Conservation (phyloP, 1,140 invertebrate genomes). For the Drosophila lacteicornis region DNA sequence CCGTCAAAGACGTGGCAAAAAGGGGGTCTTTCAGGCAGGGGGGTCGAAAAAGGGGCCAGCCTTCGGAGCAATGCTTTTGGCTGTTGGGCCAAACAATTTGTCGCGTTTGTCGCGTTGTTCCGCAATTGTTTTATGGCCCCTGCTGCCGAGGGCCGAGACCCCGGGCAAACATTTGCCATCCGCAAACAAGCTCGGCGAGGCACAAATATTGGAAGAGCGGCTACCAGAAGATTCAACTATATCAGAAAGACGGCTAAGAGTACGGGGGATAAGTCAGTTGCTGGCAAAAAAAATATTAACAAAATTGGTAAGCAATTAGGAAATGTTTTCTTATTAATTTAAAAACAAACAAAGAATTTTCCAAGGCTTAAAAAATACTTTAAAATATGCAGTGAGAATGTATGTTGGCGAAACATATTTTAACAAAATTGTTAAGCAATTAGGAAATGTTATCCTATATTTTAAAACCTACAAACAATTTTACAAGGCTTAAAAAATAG, state of each 20-base stretch:
- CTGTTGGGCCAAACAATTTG: slow-evolving; percentile 57
- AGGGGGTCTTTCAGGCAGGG: not conserved
- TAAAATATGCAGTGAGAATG: too few species aligned
- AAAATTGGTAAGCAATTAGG: not conserved
- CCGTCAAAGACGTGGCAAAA: slow-evolving; percentile 3
- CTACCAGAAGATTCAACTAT: slow-evolving; percentile 24
- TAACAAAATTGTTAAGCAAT: not conserved
- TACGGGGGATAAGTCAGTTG: too few species aligned
- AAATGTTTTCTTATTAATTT: not conserved
- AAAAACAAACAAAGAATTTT: too few species aligned
- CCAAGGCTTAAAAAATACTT: too few species aligned
- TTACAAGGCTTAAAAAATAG: too few species aligned
- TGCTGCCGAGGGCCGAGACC: slow-evolving; percentile 39
- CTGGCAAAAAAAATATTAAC: too few species aligned
- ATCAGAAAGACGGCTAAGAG: slow-evolving; percentile 1
- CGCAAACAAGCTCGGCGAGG: slow-evolving; percentile 11
- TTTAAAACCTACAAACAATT: too few species aligned
- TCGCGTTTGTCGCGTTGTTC: slow-evolving; percentile 52
- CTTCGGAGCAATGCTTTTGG: slow-evolving; percentile 4
- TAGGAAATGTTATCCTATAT: too few species aligned
- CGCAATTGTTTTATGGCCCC: slow-evolving; percentile 69
- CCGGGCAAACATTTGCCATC: slow-evolving; percentile 29
- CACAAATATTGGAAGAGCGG: slow-evolving; percentile 22
- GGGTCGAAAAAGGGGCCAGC: slow-evolving; percentile 15
- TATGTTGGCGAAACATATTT: not conserved